Conservation (phyloP, 2,888 invertebrate species). For the Pardosa pseudoannulata region DNA sequence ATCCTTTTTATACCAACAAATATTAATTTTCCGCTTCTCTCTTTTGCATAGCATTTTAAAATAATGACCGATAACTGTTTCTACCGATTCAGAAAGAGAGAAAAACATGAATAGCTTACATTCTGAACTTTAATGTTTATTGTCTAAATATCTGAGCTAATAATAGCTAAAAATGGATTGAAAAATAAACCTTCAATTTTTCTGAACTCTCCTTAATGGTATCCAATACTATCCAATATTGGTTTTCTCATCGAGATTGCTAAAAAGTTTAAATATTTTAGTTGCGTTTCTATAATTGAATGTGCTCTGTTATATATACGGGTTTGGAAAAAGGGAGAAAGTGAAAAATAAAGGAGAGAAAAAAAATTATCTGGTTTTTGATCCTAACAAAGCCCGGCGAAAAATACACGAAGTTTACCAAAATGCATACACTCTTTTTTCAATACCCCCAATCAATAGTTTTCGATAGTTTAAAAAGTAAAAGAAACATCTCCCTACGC, state of each 20-base stretch:
- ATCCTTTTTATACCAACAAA: background rate
- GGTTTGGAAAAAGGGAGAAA: background rate
- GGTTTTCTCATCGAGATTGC: conserved; percentile 52
- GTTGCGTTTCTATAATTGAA: conserved; percentile 12
- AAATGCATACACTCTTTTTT: conserved; percentile 1
- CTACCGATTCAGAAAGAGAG: background rate
- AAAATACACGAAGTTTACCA: conserved; percentile 2
- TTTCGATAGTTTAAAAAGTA: conserved; percentile 53
- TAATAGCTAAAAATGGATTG: conserved; percentile 2
- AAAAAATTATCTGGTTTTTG: background rate
- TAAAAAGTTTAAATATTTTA: conserved; percentile 56
- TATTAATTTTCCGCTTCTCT: background rate
- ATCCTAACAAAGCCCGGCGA: conserved; percentile 5
- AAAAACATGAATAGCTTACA: background rate
- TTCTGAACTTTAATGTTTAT: conserved; percentile 5
- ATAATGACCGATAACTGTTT: background rate
- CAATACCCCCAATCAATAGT: conserved; percentile 43
- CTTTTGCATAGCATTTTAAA: background rate
- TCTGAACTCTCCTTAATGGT: conserved; percentile 27
- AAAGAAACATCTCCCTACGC: conserved; percentile 20
- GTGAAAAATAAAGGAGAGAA: background rate
- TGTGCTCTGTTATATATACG: no score
- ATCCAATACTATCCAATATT: conserved; percentile 51
- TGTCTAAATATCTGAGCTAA: conserved; percentile 28
- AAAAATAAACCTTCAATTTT: conserved; percentile 47